phyloP scores from a whole-genome alignment of 2,888 invertebrate species.

The Drosophila mulleri region DNA sequence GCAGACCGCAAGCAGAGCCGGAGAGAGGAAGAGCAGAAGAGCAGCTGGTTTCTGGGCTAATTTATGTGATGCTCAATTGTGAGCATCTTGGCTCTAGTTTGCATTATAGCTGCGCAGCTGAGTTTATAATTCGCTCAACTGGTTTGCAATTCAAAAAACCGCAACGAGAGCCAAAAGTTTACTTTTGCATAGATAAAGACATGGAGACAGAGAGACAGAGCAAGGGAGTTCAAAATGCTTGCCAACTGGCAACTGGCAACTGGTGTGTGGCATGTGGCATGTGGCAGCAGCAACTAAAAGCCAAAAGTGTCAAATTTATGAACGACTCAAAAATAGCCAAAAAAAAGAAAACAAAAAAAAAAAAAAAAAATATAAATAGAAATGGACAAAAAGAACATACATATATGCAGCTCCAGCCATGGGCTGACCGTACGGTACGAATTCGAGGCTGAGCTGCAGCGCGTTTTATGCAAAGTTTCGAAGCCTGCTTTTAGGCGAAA shows the following conservation, averaged over 20 bases:
- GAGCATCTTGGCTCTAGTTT: background rate
- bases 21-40: background rate
- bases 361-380: background rate
- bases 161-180: constrained; percentile 64
- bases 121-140: constrained; percentile 46
- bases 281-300: constrained; percentile 51
- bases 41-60: constrained; percentile 12
- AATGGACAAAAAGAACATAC: constrained; percentile 17
- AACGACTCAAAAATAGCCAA: constrained; percentile 69
- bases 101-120: constrained; percentile 4
- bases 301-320: constrained; percentile 80
- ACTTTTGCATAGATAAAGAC: constrained; percentile 76
- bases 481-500: constrained; percentile 74
- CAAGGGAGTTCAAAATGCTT: constrained; percentile 64
- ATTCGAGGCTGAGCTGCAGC: constrained; percentile 26
- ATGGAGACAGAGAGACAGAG: constrained; percentile 43
- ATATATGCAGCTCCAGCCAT: constrained; percentile 39
- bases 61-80: constrained; percentile 18
- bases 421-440: constrained; percentile 11
- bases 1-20: background rate
- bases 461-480: constrained; percentile 67
- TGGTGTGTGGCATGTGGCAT: constrained; percentile 24
- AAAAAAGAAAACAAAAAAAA: too few relatives aligned
- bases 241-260: constrained; percentile 45
- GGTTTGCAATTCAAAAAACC: constrained; percentile 59